Conservation (phyloP, 2,888 invertebrate genomes). For the Drosophila tripunctata region DNA sequence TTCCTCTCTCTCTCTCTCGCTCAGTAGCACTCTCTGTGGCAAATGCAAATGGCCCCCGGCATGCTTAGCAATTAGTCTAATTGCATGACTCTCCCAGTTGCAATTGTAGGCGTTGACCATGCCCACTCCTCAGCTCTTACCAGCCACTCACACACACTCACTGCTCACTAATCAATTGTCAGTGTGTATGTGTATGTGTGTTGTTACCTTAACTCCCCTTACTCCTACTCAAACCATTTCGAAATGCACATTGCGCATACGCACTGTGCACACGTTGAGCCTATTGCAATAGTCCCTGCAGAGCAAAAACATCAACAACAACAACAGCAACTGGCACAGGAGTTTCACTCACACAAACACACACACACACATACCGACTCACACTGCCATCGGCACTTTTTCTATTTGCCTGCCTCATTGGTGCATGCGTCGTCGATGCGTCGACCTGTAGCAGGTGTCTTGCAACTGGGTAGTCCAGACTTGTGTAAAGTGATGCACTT, state of each 20-base stretch:
- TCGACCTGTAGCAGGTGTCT: slow-evolving; percentile 21
- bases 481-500: too few species aligned
- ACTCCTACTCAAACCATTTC: neutral
- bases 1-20: neutral
- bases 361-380: too few species aligned
- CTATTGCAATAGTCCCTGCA: slow-evolving; percentile 77
- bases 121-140: slow-evolving; percentile 10
- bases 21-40: neutral
- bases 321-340: slow-evolving; percentile 3
- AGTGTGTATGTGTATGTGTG: slow-evolving; percentile 24
- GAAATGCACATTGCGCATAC: slow-evolving; percentile 72
- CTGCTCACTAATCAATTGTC: neutral
- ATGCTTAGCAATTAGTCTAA: slow-evolving; percentile 79
- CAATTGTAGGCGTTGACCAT: slow-evolving; percentile 28
- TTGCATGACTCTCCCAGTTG: slow-evolving; percentile 62
- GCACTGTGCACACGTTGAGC: slow-evolving; percentile 68
- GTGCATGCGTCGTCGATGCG: slow-evolving; percentile 39
- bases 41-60: slow-evolving; percentile 72
- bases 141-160: too few species aligned
- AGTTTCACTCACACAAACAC: too few species aligned
- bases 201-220: neutral
- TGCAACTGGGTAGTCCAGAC: slow-evolving; percentile 12
- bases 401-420: neutral
- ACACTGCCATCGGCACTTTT: neutral
- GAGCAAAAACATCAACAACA: slow-evolving; percentile 62